Percentiles rank a stretch among this genome's conserved stretches.
phyloP scores from a whole-genome alignment of 2,797 vertebrate genomes.

The Chiloscyllium punctatum region DNA sequence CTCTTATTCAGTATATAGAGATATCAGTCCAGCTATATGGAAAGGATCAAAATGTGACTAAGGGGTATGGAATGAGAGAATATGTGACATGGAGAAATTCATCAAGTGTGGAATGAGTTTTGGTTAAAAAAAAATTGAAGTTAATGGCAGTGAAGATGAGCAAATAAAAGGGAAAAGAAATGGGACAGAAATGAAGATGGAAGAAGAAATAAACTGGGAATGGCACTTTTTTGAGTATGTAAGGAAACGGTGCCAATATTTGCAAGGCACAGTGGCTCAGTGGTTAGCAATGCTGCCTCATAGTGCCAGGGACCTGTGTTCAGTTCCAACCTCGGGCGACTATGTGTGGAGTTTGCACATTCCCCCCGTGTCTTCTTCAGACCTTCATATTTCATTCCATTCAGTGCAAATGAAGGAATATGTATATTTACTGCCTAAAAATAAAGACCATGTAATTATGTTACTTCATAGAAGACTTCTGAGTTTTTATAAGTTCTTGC shows the following conservation, averaged over 20 bases:
- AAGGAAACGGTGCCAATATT: too few species aligned
- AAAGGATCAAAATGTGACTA: too few species aligned
- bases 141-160: neutral
- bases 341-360: too few species aligned
- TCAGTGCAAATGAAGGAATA: neutral
- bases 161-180: neutral
- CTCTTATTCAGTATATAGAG: neutral
- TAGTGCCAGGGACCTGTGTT: too few species aligned
- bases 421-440: neutral
- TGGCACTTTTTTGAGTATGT: too few species aligned
- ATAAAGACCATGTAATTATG: neutral
- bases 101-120: neutral
- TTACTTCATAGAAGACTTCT: neutral
- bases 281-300: too few species aligned
- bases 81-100: neutral
- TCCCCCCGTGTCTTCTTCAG: neutral
- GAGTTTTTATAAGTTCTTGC: neutral
- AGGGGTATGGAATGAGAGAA: slow-evolving; percentile 13
- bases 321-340: too few species aligned
- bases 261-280: too few species aligned
- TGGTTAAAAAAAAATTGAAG: neutral
- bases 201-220: neutral
- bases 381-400: neutral
- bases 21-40: neutral
- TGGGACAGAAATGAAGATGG: neutral